phyloP scores from a whole-genome alignment of 2,113 vertebrate genomes.

The Erythrocebus patas region DNA sequence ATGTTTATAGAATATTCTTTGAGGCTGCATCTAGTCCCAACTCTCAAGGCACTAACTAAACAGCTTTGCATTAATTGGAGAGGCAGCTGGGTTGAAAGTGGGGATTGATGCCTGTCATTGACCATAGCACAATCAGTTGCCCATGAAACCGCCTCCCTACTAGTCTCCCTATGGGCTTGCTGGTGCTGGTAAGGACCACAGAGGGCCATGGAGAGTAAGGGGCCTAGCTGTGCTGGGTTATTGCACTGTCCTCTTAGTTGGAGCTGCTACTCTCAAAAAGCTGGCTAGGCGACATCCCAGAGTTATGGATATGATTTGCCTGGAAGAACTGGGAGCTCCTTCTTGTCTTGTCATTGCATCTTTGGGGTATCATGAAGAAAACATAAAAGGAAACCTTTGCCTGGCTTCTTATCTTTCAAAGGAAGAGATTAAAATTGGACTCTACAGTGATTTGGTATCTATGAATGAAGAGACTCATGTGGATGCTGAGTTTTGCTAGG shows the following conservation, averaged over 20 bases:
- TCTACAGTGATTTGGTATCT: neutral
- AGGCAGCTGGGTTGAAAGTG: constrained; percentile 37
- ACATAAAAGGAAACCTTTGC: neutral
- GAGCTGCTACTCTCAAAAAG: neutral
- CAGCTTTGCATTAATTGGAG: constrained; percentile 38
- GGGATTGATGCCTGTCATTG: neutral
- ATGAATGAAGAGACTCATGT: neutral
- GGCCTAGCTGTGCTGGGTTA: neutral
- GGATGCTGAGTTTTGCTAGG: neutral
- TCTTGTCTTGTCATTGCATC: neutral
- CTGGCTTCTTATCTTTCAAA: neutral
- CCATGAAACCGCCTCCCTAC: constrained; percentile 25
- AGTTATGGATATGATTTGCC: neutral
- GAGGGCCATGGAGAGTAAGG: neutral
- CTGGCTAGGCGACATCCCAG: neutral
- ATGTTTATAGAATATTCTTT: neutral
- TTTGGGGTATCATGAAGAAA: neutral
- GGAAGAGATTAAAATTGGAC: neutral
- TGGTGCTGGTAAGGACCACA: neutral
- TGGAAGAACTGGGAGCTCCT: neutral
- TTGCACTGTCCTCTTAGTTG: neutral
- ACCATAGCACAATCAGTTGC: neutral
- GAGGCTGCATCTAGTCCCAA: neutral
- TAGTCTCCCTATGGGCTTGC: neutral
- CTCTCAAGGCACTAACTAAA: constrained; percentile 14